Base-by-base conservation (phyloP, 2,797 vertebrate genomes). In the Helostoma temminkii region DNA sequence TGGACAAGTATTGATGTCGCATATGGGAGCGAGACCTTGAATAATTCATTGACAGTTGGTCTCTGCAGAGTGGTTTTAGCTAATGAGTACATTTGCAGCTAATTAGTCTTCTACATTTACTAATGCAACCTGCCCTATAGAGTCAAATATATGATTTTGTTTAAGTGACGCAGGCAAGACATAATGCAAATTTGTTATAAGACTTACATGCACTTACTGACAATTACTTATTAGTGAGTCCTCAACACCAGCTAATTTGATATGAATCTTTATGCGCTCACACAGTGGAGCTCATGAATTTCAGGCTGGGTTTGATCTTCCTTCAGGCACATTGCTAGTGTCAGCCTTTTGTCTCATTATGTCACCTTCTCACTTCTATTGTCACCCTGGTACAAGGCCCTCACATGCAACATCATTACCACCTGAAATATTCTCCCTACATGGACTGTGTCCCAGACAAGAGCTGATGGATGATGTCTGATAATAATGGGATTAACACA, bases 1-100 rank as follows among this genome's bases (percentile, higher is more conserved):
- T 66, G 66, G 58, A 55, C 26, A 48, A 83, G 78, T 86, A 77
- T 84, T 83, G 79, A 85, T 86, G 82, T 84, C 36, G 16, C 37
- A 78, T 74, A 66, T 57, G 70, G 63, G 56, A 60, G 78, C 69
- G 71, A 71, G 77, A 78, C 49, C 50, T 66, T 92, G 79, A 90
- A 92, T 92, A 83, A 92, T 92, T 91, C 68, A 92, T 88, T 65
- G 57, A 61, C 81, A 66, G 78, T 68, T 41, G 64, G 66, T 74
- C 74, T 85, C 70, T 45, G 55, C 24, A 37, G 74, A 83, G 74
- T 76, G 76, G 84, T 74, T 83, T 46, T 50, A 24, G 61, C 72
- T 88, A 86, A 85, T 85, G 76, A 89, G 70, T 77, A 69, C 74
- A 80, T 83, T 86, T 81, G 68, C 71, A 76, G 56, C 72, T 85